These are phyloP conservation scores for Vulpes ferrilata DNA, from an alignment of 2,113 vertebrate genomes.

Conservation along the genomic window DNA sequence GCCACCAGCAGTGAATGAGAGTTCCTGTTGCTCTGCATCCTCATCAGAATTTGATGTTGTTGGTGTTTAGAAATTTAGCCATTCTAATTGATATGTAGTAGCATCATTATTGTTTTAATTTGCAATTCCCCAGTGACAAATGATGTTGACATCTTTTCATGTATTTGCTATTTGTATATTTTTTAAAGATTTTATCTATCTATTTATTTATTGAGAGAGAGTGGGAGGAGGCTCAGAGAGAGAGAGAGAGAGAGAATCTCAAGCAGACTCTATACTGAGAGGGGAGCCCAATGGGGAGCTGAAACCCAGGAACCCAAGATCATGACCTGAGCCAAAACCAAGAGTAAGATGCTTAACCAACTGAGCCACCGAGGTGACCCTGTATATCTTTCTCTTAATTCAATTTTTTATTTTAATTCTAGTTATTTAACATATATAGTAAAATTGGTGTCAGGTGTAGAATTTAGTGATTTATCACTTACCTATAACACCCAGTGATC, in stretches of 20 bases:
- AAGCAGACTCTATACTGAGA: neutral
- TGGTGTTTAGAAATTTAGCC: neutral
- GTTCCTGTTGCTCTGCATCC: no score
- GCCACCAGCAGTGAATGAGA: neutral
- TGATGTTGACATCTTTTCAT: neutral
- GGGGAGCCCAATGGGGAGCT: neutral
- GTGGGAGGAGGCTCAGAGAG: neutral
- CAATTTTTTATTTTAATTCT: no score
- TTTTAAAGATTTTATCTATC: neutral
- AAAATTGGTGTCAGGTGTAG: no score
- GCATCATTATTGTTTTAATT: neutral
- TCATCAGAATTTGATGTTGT: neutral
- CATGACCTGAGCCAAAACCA: neutral
- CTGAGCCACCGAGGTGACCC: neutral
- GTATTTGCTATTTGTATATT: neutral
- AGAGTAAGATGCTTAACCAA: neutral
- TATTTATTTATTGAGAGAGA: neutral
- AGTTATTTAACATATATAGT: no score
- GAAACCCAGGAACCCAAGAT: neutral
- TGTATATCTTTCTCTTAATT: no score
- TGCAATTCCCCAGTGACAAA: neutral
- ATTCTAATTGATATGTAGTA: neutral
- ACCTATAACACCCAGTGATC: no score
- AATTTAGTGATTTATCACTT: no score
- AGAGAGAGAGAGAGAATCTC: neutral